A percentile compares a stretch with the other conserved stretches of the same genome.
These are phyloP conservation scores for Opisthograptis luteolata DNA, from an alignment of 2,888 invertebrate genomes.

Conservation along the genomic window DNA sequence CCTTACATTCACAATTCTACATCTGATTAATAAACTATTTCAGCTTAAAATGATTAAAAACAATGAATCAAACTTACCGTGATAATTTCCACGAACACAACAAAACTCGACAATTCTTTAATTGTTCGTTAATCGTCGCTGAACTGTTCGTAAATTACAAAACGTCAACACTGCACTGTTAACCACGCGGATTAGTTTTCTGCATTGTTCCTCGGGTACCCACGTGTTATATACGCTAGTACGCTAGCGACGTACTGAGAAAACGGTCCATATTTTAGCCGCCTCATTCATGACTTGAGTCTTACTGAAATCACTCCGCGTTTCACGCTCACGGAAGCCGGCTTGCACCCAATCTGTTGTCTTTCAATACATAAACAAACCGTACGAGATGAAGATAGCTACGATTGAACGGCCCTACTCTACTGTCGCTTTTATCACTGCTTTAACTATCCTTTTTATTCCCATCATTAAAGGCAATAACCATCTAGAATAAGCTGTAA, in stretches of 20 bases:
- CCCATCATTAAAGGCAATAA: slow-evolving; percentile 6
- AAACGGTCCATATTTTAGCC: slow-evolving; percentile 48
- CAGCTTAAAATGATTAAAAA: background rate
- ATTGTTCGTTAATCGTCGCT: slow-evolving; percentile 39
- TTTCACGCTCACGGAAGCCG: slow-evolving; percentile 67
- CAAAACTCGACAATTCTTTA: slow-evolving; percentile 24
- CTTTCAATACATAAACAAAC: slow-evolving; percentile 83
- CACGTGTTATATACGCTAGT: slow-evolving; percentile 18
- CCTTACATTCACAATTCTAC: too few species aligned
- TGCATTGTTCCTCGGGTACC: slow-evolving; percentile 25
- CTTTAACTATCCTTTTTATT: slow-evolving; percentile 9
- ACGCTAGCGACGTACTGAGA: slow-evolving; percentile 36
- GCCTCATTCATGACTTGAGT: slow-evolving; percentile 67
- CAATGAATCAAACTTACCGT: slow-evolving; percentile 27
- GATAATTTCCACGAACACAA: slow-evolving; percentile 15
- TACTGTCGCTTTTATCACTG: slow-evolving; percentile 13
- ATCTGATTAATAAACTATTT: background rate
- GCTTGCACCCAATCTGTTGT: slow-evolving; percentile 78
- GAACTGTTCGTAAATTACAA: slow-evolving; percentile 35
- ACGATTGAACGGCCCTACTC: slow-evolving; percentile 35
- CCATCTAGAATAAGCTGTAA: slow-evolving; percentile 4
- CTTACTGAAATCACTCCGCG: slow-evolving; percentile 64
- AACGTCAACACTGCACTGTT: slow-evolving; percentile 66
- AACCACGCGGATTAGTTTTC: slow-evolving; percentile 40
- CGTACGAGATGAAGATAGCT: slow-evolving; percentile 75